Conservation (phyloP, 2,113 vertebrate species). For the Dipodomys spectabilis region DNA sequence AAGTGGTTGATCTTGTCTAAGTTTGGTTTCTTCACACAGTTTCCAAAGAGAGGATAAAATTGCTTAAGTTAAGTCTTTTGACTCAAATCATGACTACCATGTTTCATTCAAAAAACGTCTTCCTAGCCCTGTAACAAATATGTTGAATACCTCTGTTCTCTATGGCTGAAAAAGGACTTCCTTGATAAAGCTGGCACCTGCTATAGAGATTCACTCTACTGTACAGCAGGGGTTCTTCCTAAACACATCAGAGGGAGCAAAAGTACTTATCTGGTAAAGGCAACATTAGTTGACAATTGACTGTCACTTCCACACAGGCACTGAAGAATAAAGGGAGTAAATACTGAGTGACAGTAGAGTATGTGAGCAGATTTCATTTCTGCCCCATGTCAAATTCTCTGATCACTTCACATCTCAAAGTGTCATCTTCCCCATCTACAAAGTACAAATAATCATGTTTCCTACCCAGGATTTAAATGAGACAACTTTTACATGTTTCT, state of each 20-base stretch:
- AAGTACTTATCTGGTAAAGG: not conserved
- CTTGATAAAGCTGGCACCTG: not conserved
- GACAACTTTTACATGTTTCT: not conserved
- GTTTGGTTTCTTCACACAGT: constrained; percentile 26
- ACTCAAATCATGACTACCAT: not conserved
- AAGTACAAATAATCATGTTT: constrained; percentile 10
- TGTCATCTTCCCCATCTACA: constrained; percentile 7
- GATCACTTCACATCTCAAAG: not conserved
- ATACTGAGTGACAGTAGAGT: not conserved
- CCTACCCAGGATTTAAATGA: not conserved
- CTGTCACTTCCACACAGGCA: not conserved
- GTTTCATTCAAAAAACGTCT: not conserved
- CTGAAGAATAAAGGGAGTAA: not conserved
- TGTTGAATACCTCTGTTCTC: not conserved
- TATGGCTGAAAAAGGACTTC: not conserved
- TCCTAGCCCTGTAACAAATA: not conserved
- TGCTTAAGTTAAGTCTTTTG: not conserved
- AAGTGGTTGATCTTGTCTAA: constrained; percentile 14
- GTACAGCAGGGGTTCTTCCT: not conserved
- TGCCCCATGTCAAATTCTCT: constrained; percentile 17
- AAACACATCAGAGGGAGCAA: not conserved
- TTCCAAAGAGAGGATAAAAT: not conserved
- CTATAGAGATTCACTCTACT: not conserved
- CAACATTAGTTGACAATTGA: not conserved
- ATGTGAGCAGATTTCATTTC: not conserved